Base-by-base conservation (phyloP, 2,888 invertebrate genomes). In the Sturmia bella region DNA sequence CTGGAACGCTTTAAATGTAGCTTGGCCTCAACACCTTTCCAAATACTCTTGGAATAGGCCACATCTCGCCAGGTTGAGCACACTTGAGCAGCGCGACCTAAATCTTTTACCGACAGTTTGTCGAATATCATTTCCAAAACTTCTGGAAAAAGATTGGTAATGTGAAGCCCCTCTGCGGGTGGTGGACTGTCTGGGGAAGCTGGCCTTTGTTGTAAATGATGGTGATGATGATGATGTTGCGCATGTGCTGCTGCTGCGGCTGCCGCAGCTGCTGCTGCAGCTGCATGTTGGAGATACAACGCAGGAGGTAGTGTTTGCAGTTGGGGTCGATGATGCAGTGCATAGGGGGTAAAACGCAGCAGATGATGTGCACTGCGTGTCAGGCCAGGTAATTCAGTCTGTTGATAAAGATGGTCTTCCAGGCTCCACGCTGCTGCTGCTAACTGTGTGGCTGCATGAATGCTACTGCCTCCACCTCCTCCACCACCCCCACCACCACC, bases 1-100 rank as follows among this genome's bases (percentile, higher is more conserved):
- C 96, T 95, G 83, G 97, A 95, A 85, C 95, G 93, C 83, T 96
- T 93, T 63, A 98, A 93, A 90, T 98, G 98, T 83, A 98, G 91
- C 86, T 96, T 95, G 0, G 98, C 98, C 89, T 97, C 97, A 39
- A 97, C 97, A 68, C 97, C 97, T 85, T 96, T 94, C 98, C 98
- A 98, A 19, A 98, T 97, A 48, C 96, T 96, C 86, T 97, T 95
- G 87, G 96, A 95, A 91, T 98, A 98, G 37, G 97, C 96, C 56
- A 98, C 98, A 88, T 98, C 98, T 80, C 97, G 92, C 98, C 98
- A 98, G 77, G 95, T 92, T 74, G 94, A 93, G 90, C 96, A 97
- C 83, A 98, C 97, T 91, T 97, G 97, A 2, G 98, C 97, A 19
- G 96, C 98, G 52, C 96, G 93, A 2, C 98, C 98, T 89, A 97